phyloP scores from a whole-genome alignment of 2,113 vertebrate species.

The Anolis sagrei region DNA sequence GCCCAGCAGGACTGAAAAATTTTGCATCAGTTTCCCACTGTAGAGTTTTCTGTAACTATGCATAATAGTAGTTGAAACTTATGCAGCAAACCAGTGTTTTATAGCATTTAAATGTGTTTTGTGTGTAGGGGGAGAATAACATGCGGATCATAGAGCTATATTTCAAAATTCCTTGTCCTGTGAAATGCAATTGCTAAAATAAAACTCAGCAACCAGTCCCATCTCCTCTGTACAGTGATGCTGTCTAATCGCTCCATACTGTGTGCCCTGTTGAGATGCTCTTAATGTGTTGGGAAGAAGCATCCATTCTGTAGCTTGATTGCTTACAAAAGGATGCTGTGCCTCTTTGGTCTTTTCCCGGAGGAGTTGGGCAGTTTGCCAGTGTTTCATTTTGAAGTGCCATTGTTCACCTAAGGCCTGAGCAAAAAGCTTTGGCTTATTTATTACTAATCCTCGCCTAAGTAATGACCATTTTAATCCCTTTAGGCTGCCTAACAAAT shows the following conservation, averaged over 20 bases:
- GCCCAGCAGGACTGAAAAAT: background rate
- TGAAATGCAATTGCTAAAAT: background rate
- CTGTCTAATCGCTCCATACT: constrained; percentile 73
- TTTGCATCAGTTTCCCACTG: too few relatives aligned
- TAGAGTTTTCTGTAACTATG: background rate
- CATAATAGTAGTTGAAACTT: background rate
- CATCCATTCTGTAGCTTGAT: constrained; percentile 56
- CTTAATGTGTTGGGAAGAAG: constrained; percentile 67
- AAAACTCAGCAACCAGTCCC: constrained; percentile 44
- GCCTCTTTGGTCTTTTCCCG: constrained; percentile 68
- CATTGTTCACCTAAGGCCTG: constrained; percentile 76
- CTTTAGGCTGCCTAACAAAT: constrained; percentile 71
- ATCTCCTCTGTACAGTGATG: background rate
- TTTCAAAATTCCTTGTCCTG: constrained; percentile 47
- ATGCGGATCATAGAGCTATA: constrained; percentile 32
- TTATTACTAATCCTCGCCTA: constrained; percentile 73
- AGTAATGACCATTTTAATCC: constrained; percentile 68
- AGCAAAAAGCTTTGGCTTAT: constrained; percentile 69
- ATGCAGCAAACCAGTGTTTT: background rate
- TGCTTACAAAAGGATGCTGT: constrained; percentile 69
- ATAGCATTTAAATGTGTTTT: constrained; percentile 1
- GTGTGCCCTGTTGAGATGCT: constrained; percentile 70
- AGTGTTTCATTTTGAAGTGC: constrained; percentile 75
- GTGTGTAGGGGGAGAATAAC: constrained; percentile 25
- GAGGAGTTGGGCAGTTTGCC: constrained; percentile 77